These are phyloP conservation scores for Dicentrarchus labrax DNA, from an alignment of 2,113 vertebrate species.

Conservation along the genomic window DNA sequence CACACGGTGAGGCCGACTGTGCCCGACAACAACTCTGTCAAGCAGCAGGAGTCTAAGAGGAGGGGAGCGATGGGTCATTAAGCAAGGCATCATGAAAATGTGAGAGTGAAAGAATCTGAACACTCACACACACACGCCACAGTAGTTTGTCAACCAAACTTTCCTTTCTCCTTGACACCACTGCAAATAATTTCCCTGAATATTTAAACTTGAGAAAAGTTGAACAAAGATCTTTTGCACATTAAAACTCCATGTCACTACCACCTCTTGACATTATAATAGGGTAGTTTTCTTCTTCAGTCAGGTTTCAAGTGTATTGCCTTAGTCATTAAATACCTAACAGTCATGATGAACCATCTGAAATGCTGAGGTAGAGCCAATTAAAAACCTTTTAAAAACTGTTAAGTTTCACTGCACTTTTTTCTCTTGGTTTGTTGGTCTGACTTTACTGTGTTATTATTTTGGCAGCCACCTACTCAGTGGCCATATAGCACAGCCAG, in stretches of 20 bases:
- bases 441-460: background rate
- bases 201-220: background rate
- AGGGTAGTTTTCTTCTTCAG: background rate
- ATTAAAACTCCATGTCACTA: background rate
- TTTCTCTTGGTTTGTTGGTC: background rate
- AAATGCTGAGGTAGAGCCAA: background rate
- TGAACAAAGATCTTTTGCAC: background rate
- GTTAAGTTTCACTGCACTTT: background rate
- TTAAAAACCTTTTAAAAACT: background rate
- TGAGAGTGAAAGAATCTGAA: constrained; percentile 12
- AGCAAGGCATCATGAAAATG: constrained; percentile 1
- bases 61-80: constrained; percentile 9
- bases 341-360: background rate
- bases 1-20: constrained; percentile 42
- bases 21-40: constrained; percentile 52
- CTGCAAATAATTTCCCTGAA: background rate
- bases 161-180: background rate
- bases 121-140: background rate
- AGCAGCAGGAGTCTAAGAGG: constrained; percentile 49
- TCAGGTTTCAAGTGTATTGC: background rate
- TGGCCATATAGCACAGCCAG: no score
- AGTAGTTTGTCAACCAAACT: background rate
- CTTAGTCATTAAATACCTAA: background rate
- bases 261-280: background rate
- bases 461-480: background rate